Evolutionary conservation across 2,113 vertebrate genomes (phyloP), one percentile per base, ranked within the genome.

Genomic region (Oreotragus oreotragus): DNA sequence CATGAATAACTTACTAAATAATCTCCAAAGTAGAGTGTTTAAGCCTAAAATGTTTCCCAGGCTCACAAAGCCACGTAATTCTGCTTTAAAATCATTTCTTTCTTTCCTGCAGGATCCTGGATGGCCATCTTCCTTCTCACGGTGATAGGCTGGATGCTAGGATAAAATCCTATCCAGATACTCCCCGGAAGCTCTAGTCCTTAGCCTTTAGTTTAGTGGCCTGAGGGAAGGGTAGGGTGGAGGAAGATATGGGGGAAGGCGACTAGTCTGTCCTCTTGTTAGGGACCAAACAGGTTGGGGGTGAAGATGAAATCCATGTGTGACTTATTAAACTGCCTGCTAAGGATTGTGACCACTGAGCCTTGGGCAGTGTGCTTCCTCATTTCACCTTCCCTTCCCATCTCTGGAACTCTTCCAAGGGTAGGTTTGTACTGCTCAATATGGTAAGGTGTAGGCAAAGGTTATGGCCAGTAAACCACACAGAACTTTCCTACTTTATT

Each of bases 41-140:
- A 83, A 77, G 30, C 21, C 55, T 95, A 73, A 79, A 88, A 91
- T 28, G 28, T 66, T 84, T 81, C 28, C 30, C 25, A 70, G 30
- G 30, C 27, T 88, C 49, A 55, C 36, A 83, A 83, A 93, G 10
- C n/a, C n/a, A 30, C 47, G 3, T 36, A 76, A 57, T 84, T 25
- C 39, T 91, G 27, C 86, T 83, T 95, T 43, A 21, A 89, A 94
- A 58, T 53, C 1, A 39, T 97, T 87, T 92, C 39, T 97, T 88
- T 93, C 60, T 96, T 92, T 55, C 51, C 27, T 95, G 27, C 49
- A 97, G 96, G 94, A 92, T 1, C 73, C 81, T 94, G 85, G 76
- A 93, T 84, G 30, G n/a, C 36, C 55, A 55, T 94, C 47, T 92
- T 96, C 80, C 53, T 96, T 55, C 58, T 95, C 58, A 45, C 21